Evolutionary conservation across 1,140 invertebrate species (phyloP), one percentile per base, ranked within the genome.

Genomic region (Propsilocerus akamusi): DNA sequence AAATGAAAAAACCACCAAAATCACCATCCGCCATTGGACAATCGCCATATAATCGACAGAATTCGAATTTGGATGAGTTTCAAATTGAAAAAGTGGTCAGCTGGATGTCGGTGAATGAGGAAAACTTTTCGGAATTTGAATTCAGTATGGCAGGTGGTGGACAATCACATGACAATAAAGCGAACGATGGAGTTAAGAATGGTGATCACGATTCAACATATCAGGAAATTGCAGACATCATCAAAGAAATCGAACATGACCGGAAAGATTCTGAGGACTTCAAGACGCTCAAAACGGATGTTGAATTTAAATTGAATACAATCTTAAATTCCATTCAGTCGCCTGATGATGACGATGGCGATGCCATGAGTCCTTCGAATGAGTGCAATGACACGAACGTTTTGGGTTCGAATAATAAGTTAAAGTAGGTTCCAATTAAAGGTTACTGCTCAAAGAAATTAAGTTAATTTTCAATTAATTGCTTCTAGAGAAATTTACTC

Each of bases 231-330:
- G 63, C 62, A 2, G 63, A 60, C 0, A 59, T 65, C 0, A 65
- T 65, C n/a, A 65, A 65, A 28, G 63, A 65, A 46, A 65, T 65
- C 10, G 63, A 65, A 47, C 60, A 64, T 50, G 61, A 64, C 28
- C 62, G 62, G 22, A 64, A 63, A 32, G 23, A 50, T 41, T 20
- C n/a, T 8, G 34, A 41, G 4, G 34, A 41, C 34, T 41, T 41
- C 22, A 41, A 41, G 17, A 20, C 34, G 3, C 34, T 41, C 17
- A 41, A 41, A 41, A 41, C 34, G 17, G 34, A 46, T 17, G 32
- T 46, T 26, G 22, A 26, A 30, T 30, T 30, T 49, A 49, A 26
- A 12, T 24, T 32, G 22, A 25, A 22, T 6, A 26, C 48, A 30
- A 49, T 28, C 20, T 49, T 34, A 23, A 49, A 32, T 22, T 49